Base-by-base conservation (phyloP, 2,888 invertebrate genomes). In the Phengaris arion region DNA sequence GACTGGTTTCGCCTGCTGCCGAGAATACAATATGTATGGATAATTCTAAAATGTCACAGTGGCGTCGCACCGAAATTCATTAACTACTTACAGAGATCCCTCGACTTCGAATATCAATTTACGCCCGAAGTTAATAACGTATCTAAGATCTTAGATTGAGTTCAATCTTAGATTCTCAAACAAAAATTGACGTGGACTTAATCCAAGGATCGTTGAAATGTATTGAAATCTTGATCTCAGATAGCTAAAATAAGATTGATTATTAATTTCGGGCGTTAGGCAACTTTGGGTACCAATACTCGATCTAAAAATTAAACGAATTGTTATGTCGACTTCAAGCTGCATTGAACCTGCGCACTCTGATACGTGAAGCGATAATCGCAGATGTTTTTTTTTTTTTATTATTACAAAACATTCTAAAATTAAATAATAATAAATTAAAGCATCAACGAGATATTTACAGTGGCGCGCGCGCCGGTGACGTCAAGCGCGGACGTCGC, bases 391-490 rank as follows among this genome's bases (percentile, higher is more conserved):
- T 52, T n/a, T 35, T 54, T 35, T 35, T 51, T 72, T 54, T n/a
- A n/a, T 52, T 52, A 72, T 52, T 35, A 72, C n/a, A 72, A 72
- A 72, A 52, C 13, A 35, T 13, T 52, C 35, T n/a, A 72, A 72
- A 72, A 72, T 72, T 72, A 72, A 72, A 72, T 72, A 72, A 72
- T 72, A 72, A 72, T 72, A 72, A 72, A 72, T 72, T 72, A 72
- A 54, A 72, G 52, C 51, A 72, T 52, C 72, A 54, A 72, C 72
- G 72, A 54, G 51, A 72, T 72, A 72, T 72, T 52, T 72, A 72
- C 72, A 72, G 52, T 52, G 6, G 22, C 22, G 52, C 15, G 48
- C 69, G 51, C 10, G 59, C 10, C 70, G 70, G 35, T 35, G 35
- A 35, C 35, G 35, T 35, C 35, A 35, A 2, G 35, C 4, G 35